Conservation (phyloP, 2,888 invertebrate genomes). For the Pseudanteris insignis region DNA sequence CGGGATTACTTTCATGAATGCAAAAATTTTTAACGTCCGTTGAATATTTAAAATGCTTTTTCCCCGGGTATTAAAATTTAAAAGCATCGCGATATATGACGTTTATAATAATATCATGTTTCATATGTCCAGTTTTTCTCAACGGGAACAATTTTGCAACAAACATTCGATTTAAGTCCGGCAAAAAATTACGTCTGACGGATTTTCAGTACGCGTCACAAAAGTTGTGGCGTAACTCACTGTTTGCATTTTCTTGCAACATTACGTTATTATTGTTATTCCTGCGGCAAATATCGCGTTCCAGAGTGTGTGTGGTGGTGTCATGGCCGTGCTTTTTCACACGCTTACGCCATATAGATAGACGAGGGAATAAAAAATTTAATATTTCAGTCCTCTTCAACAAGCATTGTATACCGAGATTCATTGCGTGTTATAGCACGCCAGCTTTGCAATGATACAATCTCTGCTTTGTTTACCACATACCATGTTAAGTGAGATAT, state of each 20-base stretch:
- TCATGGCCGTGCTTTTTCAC: not conserved
- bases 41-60: too few relatives aligned
- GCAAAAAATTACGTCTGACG: not conserved
- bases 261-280: constrained; percentile 15
- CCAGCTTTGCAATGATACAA: constrained; percentile 41
- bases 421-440: constrained; percentile 46
- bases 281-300: constrained; percentile 5
- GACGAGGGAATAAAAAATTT: constrained; percentile 36
- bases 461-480: constrained; percentile 45
- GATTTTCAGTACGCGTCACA: constrained; percentile 1
- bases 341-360: constrained; percentile 20
- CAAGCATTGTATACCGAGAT: constrained; percentile 26
- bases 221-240: constrained; percentile 2
- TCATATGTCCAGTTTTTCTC: too few relatives aligned
- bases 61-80: too few relatives aligned
- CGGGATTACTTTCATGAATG: too few relatives aligned
- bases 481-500: constrained; percentile 45
- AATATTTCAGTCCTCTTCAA: constrained; percentile 32
- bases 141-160: too few relatives aligned
- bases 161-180: constrained; percentile 10
- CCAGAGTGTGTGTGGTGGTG: not conserved
- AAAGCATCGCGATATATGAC: too few relatives aligned
- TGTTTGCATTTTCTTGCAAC: constrained; percentile 3
- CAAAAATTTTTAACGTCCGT: too few relatives aligned
- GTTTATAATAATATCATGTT: too few relatives aligned